Percentiles rank a stretch among this genome's conserved stretches.
Conservation (phyloP, 1,140 invertebrate genomes). For the Parasteatoda tepidariorum region DNA sequence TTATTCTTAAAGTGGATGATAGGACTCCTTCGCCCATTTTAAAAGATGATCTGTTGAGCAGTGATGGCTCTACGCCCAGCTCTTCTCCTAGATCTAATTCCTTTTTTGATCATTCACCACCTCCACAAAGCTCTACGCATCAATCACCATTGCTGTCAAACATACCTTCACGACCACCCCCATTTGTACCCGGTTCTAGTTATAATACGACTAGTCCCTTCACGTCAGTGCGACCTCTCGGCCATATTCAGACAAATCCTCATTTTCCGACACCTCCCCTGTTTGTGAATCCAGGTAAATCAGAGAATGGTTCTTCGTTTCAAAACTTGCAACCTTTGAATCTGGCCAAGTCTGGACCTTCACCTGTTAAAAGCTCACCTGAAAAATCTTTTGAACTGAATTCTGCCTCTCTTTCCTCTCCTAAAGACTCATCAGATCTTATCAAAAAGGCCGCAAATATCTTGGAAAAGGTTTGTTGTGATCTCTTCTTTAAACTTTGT, state of each 20-base stretch:
- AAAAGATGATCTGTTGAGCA: conserved; percentile 38
- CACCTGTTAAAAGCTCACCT: conserved; percentile 42
- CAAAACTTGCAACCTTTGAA: conserved; percentile 53
- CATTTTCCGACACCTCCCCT: conserved; percentile 60
- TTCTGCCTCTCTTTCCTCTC: background rate
- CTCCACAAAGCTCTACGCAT: background rate
- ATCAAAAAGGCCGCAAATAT: conserved; percentile 49
- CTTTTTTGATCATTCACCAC: conserved; percentile 37
- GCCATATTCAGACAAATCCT: conserved; percentile 24
- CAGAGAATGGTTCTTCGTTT: conserved; percentile 20
- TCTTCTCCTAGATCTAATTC: conserved; percentile 12
- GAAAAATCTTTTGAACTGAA: conserved; percentile 18
- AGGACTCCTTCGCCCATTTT: conserved; percentile 43
- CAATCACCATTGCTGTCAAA: conserved; percentile 28
- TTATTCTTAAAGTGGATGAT: conserved; percentile 44
- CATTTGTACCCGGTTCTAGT: conserved; percentile 36
- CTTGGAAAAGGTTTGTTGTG: conserved; percentile 32
- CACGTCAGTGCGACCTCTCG: conserved; percentile 22
- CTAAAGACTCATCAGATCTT: conserved; percentile 36
- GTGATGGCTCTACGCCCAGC: conserved; percentile 36
- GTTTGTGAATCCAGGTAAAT: conserved; percentile 43
- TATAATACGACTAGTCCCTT: conserved; percentile 30
- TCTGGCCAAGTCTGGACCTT: conserved; percentile 52
- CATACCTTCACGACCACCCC: conserved; percentile 20
- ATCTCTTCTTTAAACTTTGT: background rate